phyloP scores from a whole-genome alignment of 2,797 vertebrate genomes.

The Discoglossus pictus region DNA sequence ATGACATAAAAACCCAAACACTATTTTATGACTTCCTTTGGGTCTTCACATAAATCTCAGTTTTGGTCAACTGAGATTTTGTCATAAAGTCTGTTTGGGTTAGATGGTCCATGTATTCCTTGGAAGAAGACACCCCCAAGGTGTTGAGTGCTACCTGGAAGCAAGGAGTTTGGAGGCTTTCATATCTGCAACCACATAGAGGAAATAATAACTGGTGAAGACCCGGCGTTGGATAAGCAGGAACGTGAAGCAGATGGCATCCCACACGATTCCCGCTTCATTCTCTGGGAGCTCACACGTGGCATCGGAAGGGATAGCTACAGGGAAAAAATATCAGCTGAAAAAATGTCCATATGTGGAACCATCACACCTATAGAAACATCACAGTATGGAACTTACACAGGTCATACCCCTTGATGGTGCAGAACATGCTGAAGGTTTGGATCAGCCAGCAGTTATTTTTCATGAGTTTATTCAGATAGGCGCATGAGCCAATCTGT shows the following conservation, averaged over 20 bases:
- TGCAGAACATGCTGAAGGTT: slow-evolving; percentile 76
- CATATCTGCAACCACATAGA: slow-evolving; percentile 76
- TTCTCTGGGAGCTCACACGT: slow-evolving; percentile 72
- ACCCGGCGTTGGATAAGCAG: slow-evolving; percentile 72
- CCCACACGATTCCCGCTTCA: slow-evolving; percentile 78
- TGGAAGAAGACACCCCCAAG: too few relatives aligned
- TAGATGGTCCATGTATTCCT: too few relatives aligned
- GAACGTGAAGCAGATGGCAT: slow-evolving; percentile 73
- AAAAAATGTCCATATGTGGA: not conserved
- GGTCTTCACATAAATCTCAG: too few relatives aligned
- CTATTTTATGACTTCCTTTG: too few relatives aligned
- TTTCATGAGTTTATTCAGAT: slow-evolving; percentile 69
- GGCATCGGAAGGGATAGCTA: slow-evolving; percentile 62
- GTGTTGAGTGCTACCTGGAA: slow-evolving; percentile 62
- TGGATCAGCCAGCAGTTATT: slow-evolving; percentile 75
- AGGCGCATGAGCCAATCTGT: slow-evolving; percentile 72
- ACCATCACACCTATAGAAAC: too few relatives aligned
- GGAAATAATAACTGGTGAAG: slow-evolving; percentile 80
- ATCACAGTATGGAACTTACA: slow-evolving; percentile 60
- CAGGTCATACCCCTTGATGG: slow-evolving; percentile 71
- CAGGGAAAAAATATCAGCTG: not conserved
- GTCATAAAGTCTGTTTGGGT: too few relatives aligned
- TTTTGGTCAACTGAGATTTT: too few relatives aligned
- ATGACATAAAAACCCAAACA: too few relatives aligned
- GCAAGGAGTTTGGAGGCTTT: slow-evolving; percentile 74